Base-by-base conservation (phyloP, 1,140 invertebrate species). In the Pogonomyrmex californicus region DNA sequence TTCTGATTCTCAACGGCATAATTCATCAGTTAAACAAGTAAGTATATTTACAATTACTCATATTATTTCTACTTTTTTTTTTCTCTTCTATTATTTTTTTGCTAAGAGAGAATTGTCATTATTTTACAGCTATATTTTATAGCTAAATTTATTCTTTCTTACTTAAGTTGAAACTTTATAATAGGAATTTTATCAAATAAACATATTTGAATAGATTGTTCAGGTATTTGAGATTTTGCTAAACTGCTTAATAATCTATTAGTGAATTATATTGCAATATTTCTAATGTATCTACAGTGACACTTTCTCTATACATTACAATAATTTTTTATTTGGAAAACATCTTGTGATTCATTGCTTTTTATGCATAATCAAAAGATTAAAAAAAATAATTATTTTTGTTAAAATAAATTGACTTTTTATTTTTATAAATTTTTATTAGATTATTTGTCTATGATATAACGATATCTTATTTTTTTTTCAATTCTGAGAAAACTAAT, bases 21-120 rank as follows among this genome's bases (percentile, higher is more conserved):
- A 68, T 85, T 87, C 70, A 63, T 89, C 68, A 44, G 4, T 54
- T 65, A 92, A 91, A 76, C 86, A 89, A 79, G 92, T 92, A 79
- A 92, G 86, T 75, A 75, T 60, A 78, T 49, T 75, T 62, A n/a
- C n/a, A 65, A 66, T 12, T 51, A 44, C 4, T 23, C 62, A 6
- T 71, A 54, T 60, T 10, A 38, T 56, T 56, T 56, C n/a, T 56
- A 56, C n/a, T 56, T 56, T 56, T 4, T 56, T 6, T 14, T n/a
- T 1, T n/a, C 23, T 56, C 23, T 23, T 23, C 23, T 23, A 23
- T 23, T 23, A 23, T 23, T 23, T 23, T 23, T 23, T 23, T 23
- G 23, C 23, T 23, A 23, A 23, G 23, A 23, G 23, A 23, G 23
- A 23, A 23, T 23, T 23, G 0, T 23, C 23, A 23, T 23, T 23